These are phyloP conservation scores for Oryzias curvinotus DNA, from an alignment of 2,113 vertebrate genomes.

Conservation along the genomic window DNA sequence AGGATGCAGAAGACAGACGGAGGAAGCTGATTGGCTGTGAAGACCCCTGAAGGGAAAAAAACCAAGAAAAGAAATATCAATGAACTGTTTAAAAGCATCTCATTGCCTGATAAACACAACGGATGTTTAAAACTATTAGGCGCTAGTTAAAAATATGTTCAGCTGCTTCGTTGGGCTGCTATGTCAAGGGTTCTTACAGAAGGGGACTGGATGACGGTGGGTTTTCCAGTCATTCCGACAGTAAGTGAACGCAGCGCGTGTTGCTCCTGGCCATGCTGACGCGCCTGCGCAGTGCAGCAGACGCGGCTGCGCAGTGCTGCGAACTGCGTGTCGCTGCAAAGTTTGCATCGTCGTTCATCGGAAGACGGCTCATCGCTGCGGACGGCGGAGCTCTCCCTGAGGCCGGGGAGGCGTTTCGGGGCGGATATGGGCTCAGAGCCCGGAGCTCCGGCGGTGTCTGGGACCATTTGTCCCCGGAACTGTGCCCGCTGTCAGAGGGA, in stretches of 20 bases:
- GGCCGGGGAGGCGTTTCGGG: neutral
- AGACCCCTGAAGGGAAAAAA: too few relatives aligned
- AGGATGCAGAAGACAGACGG: too few relatives aligned
- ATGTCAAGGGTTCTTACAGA: too few relatives aligned
- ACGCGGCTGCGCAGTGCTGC: constrained; percentile 42
- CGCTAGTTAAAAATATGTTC: too few relatives aligned
- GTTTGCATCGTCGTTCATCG: constrained; percentile 54
- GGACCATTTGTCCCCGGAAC: constrained; percentile 44
- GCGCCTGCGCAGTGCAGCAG: constrained; percentile 44
- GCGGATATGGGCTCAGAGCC: constrained; percentile 39
- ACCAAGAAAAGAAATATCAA: too few relatives aligned
- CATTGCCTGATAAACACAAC: too few relatives aligned
- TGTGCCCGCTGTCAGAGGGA: constrained; percentile 45
- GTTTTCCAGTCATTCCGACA: neutral
- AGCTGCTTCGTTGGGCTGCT: too few relatives aligned
- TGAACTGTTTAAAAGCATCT: too few relatives aligned
- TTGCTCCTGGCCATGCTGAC: constrained; percentile 20
- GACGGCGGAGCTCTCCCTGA: neutral
- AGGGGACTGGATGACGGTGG: too few relatives aligned
- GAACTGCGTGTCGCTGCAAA: constrained; percentile 50
- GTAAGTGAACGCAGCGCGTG: constrained; percentile 20
- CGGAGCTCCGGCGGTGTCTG: constrained; percentile 35
- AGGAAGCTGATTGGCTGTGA: too few relatives aligned
- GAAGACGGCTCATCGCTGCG: constrained; percentile 1
- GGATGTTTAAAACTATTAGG: too few relatives aligned